Evolutionary conservation across 2,888 invertebrate species (phyloP).

Genomic region (Cantharis nigra): DNA sequence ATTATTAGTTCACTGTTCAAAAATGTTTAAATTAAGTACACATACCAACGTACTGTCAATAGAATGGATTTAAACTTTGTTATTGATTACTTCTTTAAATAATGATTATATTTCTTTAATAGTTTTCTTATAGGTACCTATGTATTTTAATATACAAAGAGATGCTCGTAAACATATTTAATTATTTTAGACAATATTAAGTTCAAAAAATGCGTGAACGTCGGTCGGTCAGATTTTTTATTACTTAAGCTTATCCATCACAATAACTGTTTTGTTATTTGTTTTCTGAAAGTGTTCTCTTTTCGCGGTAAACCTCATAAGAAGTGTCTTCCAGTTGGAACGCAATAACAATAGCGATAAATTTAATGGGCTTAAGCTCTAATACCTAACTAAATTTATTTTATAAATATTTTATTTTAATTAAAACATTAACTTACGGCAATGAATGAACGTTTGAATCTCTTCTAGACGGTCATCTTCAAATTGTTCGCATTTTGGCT

Average conservation of each 20-base stretch:
- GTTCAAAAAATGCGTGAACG: too few species aligned
- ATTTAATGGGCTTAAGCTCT: not conserved
- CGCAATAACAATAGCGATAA: not conserved
- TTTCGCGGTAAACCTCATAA: not conserved
- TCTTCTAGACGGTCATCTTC: slow-evolving; percentile 45
- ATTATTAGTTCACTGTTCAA: too few species aligned
- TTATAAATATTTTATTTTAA: not conserved
- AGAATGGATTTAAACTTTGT: too few species aligned
- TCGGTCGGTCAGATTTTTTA: too few species aligned
- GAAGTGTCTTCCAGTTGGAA: not conserved
- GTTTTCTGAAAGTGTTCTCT: not conserved
- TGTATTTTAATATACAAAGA: too few species aligned
- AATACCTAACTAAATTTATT: not conserved
- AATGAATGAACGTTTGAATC: slow-evolving; percentile 45
- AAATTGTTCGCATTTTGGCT: slow-evolving; percentile 49
- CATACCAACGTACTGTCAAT: too few species aligned
- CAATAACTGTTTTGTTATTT: not conserved
- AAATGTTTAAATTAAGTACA: too few species aligned
- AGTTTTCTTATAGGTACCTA: too few species aligned
- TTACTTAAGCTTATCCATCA: not conserved
- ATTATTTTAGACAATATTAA: too few species aligned
- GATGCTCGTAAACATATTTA: too few species aligned
- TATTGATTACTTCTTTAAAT: too few species aligned
- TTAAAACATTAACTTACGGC: slow-evolving; percentile 45
- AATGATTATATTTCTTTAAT: too few species aligned